These are phyloP conservation scores for Argyrosomus japonicus DNA, from an alignment of 2,113 vertebrate species.

Conservation along the genomic window DNA sequence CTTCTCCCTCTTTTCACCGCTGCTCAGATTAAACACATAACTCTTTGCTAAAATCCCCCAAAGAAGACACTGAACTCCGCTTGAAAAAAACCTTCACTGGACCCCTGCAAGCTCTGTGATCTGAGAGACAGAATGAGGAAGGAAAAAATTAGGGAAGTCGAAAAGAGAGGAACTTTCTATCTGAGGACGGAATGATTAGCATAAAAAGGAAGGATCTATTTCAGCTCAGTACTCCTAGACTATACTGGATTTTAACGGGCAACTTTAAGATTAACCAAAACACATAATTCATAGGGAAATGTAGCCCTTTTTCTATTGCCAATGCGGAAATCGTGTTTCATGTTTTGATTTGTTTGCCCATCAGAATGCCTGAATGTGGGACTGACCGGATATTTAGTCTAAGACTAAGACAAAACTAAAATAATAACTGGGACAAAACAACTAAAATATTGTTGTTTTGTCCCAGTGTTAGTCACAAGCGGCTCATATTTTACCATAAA, in stretches of 20 bases:
- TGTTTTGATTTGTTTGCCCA: neutral
- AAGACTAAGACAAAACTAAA: no score
- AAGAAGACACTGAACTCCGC: conserved; percentile 19
- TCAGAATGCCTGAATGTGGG: neutral
- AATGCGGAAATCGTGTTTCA: neutral
- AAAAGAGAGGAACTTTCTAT: conserved; percentile 28
- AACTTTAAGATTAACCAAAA: no score
- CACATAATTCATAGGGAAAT: no score
- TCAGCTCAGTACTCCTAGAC: no score
- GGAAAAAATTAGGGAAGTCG: neutral
- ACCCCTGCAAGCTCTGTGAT: conserved; percentile 24
- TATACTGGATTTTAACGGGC: neutral
- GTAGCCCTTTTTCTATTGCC: no score
- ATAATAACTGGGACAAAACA: no score
- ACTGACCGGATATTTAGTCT: neutral
- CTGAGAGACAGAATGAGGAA: neutral
- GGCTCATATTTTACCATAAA: no score
- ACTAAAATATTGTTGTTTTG: no score
- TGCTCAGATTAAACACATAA: conserved; percentile 54
- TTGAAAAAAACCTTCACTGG: neutral
- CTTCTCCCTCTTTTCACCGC: conserved; percentile 5
- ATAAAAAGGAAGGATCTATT: neutral
- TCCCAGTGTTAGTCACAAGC: no score
- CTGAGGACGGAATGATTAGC: neutral
- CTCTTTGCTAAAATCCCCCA: conserved; percentile 35